phyloP scores from a whole-genome alignment of 2,113 vertebrate genomes.

The Thermophis baileyi region DNA sequence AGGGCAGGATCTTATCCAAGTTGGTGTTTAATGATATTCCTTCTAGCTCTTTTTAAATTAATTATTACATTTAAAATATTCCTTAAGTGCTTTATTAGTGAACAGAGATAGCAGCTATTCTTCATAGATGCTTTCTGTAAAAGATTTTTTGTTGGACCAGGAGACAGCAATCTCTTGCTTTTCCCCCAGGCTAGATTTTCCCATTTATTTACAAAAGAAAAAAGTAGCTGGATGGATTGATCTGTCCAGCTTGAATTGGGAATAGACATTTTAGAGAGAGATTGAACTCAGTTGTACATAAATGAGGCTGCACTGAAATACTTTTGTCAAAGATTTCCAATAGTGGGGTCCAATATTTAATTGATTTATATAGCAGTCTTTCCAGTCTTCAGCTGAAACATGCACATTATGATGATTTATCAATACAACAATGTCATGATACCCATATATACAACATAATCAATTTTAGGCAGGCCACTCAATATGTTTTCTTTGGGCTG shows the following conservation, averaged over 20 bases:
- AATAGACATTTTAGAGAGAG: not conserved
- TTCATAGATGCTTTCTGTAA: not conserved
- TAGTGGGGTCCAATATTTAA: not conserved
- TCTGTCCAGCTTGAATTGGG: not conserved
- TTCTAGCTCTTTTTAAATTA: not conserved
- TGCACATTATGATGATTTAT: not conserved
- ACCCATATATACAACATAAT: not conserved
- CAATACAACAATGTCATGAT: rapidly evolving
- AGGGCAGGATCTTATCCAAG: not conserved
- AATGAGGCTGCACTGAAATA: not conserved
- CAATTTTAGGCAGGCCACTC: not conserved
- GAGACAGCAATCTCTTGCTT: not conserved
- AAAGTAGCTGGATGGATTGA: not conserved
- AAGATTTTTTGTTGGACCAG: not conserved
- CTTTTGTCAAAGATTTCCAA: not conserved
- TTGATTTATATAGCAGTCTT: not conserved
- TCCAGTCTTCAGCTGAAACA: not conserved
- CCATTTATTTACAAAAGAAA: not conserved
- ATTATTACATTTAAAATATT: not conserved
- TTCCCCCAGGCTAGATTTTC: not conserved
- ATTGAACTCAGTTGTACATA: not conserved
- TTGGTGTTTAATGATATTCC: not conserved
- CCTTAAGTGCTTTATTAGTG: not conserved
- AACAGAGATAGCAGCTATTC: not conserved
- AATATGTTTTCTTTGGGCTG: not conserved